A percentile compares a stretch with the other conserved stretches of the same genome.
These are phyloP conservation scores for Bujurquina vittata DNA, from an alignment of 2,113 vertebrate species.

Conservation along the genomic window DNA sequence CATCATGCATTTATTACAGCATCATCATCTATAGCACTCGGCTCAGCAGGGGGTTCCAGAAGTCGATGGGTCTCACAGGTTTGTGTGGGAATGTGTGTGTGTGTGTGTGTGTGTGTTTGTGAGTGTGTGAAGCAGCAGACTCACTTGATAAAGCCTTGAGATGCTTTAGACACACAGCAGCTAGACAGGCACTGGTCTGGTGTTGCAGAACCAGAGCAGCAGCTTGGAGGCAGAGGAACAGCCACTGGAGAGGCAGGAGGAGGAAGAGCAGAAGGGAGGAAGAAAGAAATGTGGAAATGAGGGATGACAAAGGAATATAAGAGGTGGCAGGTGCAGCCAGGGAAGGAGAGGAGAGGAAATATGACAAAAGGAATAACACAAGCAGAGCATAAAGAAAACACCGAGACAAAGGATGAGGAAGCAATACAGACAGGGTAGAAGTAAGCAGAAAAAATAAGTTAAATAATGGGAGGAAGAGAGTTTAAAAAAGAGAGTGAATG, in stretches of 20 bases:
- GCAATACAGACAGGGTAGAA: neutral
- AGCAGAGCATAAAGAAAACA: neutral
- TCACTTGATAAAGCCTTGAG: slow-evolving; percentile 81
- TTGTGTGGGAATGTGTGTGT: no score
- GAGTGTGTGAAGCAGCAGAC: slow-evolving; percentile 53
- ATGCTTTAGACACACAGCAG: slow-evolving; percentile 69
- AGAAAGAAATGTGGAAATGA: slow-evolving; percentile 27
- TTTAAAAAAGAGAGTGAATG: neutral
- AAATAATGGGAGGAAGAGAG: neutral
- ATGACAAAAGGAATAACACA: neutral
- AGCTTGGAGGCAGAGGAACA: slow-evolving; percentile 94
- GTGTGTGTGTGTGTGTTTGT: slow-evolving; percentile 1
- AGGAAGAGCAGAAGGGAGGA: slow-evolving; percentile 47
- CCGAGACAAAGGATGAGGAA: neutral
- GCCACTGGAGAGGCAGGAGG: slow-evolving; percentile 82
- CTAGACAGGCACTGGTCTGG: slow-evolving; percentile 93
- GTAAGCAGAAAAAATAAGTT: neutral
- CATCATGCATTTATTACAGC: neutral
- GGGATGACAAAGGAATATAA: neutral
- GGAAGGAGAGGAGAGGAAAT: neutral
- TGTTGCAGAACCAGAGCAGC: slow-evolving; percentile 94
- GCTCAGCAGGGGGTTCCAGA: neutral
- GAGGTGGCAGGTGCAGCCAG: neutral
- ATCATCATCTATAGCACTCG: no score
- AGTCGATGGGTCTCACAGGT: neutral